Evolutionary conservation across 2,113 vertebrate species (phyloP).

Genomic region (Bungarus multicinctus): DNA sequence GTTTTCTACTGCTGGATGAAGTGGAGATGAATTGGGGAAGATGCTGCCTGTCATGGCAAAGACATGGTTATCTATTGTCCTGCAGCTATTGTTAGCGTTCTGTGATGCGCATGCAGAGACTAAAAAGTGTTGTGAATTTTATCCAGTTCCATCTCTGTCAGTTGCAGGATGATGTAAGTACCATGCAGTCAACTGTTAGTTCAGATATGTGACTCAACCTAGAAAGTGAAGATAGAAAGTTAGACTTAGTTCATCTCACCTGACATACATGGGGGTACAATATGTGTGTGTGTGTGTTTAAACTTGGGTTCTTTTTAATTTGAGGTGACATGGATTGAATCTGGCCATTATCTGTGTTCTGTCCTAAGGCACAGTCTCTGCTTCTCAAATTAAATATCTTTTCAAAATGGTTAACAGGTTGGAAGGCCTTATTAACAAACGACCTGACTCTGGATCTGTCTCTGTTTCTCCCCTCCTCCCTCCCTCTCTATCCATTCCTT

Average conservation of each 20-base stretch:
- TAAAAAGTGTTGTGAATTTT: background rate
- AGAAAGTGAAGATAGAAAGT: background rate
- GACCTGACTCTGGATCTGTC: background rate
- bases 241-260: background rate
- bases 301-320: background rate
- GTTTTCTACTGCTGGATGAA: background rate
- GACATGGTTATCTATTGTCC: rapidly evolving
- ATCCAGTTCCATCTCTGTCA: background rate
- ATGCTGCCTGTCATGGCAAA: rapidly evolving
- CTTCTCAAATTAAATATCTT: too few relatives aligned
- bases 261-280: background rate
- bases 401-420: background rate
- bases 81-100: background rate
- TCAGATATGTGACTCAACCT: background rate
- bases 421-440: background rate
- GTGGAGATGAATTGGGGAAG: rapidly evolving
- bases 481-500: background rate
- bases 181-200: background rate
- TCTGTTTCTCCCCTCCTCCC: too few relatives aligned
- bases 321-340: background rate
- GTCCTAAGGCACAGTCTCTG: background rate
- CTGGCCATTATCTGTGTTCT: background rate
- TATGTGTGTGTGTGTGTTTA: background rate
- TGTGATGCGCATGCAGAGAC: background rate
- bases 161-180: background rate